These are phyloP conservation scores for Passer montanus DNA, from an alignment of 2,113 vertebrate species.

Conservation along the genomic window DNA sequence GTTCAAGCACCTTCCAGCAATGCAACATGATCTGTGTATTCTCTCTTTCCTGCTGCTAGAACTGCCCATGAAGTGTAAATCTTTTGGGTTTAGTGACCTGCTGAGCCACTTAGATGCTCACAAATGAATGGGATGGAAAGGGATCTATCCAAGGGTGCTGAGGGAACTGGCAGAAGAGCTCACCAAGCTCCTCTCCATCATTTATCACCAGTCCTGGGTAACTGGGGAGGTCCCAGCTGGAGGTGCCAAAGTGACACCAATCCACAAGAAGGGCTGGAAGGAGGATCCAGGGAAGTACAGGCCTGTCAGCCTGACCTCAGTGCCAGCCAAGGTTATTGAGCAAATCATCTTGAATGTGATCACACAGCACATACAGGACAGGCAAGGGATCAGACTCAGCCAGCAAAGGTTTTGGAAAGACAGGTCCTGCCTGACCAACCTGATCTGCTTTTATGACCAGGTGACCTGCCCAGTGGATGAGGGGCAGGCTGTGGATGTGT, in stretches of 20 bases:
- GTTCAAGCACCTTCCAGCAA: background rate
- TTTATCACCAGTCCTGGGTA: background rate
- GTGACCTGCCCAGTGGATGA: background rate
- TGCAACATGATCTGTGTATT: background rate
- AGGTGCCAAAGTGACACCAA: background rate
- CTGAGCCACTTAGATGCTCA: background rate
- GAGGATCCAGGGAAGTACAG: background rate
- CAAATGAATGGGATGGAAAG: rapidly evolving
- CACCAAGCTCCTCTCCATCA: background rate
- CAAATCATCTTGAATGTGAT: background rate
- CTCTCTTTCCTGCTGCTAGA: background rate
- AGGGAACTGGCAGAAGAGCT: background rate
- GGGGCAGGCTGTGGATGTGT: background rate
- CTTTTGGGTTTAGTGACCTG: background rate
- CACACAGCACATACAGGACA: background rate
- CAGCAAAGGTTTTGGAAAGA: background rate
- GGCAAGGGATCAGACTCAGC: background rate
- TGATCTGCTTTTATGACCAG: background rate
- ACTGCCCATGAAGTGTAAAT: background rate
- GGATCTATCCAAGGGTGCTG: background rate
- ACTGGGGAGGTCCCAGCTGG: background rate
- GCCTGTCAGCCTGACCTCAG: background rate
- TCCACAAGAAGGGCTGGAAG: background rate
- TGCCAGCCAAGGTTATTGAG: background rate
- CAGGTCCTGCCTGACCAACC: background rate